phyloP scores from a whole-genome alignment of 2,888 invertebrate genomes.

The Hylaea fasciaria region DNA sequence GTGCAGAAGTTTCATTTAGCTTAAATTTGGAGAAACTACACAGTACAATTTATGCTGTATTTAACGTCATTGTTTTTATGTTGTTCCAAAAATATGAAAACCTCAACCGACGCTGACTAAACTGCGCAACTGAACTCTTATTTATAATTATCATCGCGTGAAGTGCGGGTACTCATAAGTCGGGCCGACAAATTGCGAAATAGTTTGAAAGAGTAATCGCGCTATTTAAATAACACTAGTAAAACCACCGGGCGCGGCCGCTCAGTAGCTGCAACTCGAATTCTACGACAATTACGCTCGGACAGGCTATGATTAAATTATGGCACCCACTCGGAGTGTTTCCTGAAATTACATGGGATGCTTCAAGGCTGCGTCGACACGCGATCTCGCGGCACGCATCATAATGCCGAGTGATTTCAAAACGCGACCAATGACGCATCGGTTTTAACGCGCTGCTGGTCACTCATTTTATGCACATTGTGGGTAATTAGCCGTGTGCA shows the following conservation, averaged over 20 bases:
- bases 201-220: constrained; percentile 55
- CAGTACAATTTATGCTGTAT: neutral
- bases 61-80: neutral
- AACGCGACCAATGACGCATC: constrained; percentile 81
- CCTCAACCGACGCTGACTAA: neutral
- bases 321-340: constrained; percentile 80
- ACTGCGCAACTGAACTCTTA: constrained; percentile 16
- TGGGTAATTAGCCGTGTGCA: constrained; percentile 49
- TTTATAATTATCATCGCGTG: constrained; percentile 36
- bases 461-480: constrained; percentile 67
- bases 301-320: constrained; percentile 84
- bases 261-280: constrained; percentile 75
- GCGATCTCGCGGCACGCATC: constrained; percentile 80
- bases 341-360: constrained; percentile 84
- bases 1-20: too few relatives aligned
- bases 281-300: constrained; percentile 78
- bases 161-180: constrained; percentile 33
- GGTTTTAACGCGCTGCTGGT: constrained; percentile 75
- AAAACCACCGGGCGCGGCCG: constrained; percentile 50
- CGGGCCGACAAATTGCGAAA: constrained; percentile 43
- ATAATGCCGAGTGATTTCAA: constrained; percentile 70
- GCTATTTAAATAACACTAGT: constrained; percentile 57
- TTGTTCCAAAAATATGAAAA: neutral
- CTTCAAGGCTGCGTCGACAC: constrained; percentile 79
- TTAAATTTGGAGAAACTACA: too few relatives aligned